Conservation (phyloP, 2,113 vertebrate species). For the Calonectris borealis region DNA sequence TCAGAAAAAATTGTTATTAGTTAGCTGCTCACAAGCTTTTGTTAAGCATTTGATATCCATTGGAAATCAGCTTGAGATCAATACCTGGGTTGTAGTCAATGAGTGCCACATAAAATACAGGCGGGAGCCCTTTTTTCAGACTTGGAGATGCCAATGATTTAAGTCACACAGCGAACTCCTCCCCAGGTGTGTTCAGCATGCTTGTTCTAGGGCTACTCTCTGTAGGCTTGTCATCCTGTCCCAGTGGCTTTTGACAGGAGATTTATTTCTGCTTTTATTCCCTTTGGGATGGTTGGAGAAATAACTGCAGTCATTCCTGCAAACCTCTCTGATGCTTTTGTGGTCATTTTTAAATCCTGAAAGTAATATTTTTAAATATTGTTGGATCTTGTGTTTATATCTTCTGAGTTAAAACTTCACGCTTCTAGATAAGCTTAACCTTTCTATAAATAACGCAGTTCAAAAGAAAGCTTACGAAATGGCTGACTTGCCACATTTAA, state of each 20-base stretch:
- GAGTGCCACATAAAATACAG: background rate
- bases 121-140: background rate
- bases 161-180: background rate
- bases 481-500: background rate
- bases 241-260: background rate
- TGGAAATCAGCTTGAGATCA: background rate
- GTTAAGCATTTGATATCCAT: background rate
- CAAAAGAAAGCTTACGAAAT: constrained; percentile 1
- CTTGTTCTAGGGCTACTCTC: background rate
- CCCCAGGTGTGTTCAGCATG: background rate
- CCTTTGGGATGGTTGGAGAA: background rate
- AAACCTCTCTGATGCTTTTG: background rate
- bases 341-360: background rate
- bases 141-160: background rate
- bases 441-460: background rate
- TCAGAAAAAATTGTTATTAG: background rate
- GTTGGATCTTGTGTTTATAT: background rate
- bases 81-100: fast-evolving
- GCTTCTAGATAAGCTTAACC: background rate
- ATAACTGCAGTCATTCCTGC: background rate
- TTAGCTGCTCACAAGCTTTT: background rate
- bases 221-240: background rate
- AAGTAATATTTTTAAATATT: background rate
- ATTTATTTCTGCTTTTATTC: background rate
- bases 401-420: background rate